phyloP scores from a whole-genome alignment of 2,113 vertebrate species.

The Scomber japonicus region DNA sequence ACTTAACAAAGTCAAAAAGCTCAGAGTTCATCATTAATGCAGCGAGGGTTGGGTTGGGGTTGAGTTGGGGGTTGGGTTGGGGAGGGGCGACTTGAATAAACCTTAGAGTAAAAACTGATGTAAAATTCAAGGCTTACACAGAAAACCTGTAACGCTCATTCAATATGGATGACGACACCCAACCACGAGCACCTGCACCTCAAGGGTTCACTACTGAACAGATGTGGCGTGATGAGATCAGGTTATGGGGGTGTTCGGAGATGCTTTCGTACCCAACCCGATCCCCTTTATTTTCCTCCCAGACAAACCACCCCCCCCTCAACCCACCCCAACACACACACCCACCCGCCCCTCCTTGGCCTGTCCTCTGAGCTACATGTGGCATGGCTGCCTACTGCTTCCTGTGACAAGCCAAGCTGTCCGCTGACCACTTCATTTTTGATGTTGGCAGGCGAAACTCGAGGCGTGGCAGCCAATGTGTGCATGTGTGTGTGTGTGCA shows the following conservation, averaged over 20 bases:
- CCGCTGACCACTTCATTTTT: conserved; percentile 82
- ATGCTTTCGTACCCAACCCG: conserved; percentile 13
- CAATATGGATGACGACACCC: conserved; percentile 53
- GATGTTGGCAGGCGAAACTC: conserved; percentile 68
- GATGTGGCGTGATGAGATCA: conserved; percentile 79
- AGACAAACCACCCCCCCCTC: background rate
- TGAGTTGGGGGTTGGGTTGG: no score
- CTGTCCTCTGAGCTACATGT: conserved; percentile 79
- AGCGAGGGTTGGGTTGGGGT: background rate
- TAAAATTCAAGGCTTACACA: conserved; percentile 45
- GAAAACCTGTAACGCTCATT: conserved; percentile 59
- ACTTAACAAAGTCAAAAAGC: conserved; percentile 52
- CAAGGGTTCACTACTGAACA: conserved; percentile 62
- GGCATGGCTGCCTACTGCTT: conserved; percentile 71
- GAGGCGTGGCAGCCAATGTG: conserved; percentile 33
- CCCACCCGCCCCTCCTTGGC: conserved; percentile 70
- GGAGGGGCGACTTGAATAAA: background rate
- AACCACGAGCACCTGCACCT: conserved; percentile 39
- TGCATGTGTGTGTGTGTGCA: conserved; percentile 11
- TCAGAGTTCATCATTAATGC: conserved; percentile 31
- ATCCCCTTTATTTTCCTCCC: conserved; percentile 28
- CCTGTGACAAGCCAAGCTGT: conserved; percentile 83
- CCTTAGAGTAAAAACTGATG: background rate
- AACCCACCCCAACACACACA: background rate
- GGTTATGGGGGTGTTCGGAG: conserved; percentile 52